These are phyloP conservation scores for Notiomystis cincta DNA, from an alignment of 2,113 vertebrate species.

Conservation along the genomic window DNA sequence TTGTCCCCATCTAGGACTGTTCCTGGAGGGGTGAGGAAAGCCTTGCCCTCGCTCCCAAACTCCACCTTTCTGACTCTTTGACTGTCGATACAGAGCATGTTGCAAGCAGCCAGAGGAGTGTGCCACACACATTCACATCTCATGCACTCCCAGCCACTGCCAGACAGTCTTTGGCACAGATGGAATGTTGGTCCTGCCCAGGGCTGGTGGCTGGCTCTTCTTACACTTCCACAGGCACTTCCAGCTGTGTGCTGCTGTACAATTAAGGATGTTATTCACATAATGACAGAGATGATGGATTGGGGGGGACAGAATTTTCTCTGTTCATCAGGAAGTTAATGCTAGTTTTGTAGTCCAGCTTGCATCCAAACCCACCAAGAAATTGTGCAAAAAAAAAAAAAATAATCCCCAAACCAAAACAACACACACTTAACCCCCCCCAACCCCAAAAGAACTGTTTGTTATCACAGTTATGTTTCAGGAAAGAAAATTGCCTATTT, in stretches of 20 bases:
- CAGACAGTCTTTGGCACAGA: background rate
- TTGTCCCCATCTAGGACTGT: background rate
- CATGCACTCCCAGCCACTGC: background rate
- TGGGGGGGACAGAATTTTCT: background rate
- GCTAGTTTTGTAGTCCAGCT: background rate
- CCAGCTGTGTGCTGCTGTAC: background rate
- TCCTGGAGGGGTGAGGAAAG: background rate
- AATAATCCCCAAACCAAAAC: background rate
- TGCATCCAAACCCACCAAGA: background rate
- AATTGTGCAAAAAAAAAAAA: background rate
- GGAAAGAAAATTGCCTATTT: background rate
- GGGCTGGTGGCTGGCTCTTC: background rate
- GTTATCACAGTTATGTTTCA: background rate
- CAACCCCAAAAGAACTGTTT: background rate
- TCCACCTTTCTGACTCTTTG: background rate
- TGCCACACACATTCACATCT: background rate
- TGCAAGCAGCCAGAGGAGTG: background rate
- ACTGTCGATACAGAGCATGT: background rate
- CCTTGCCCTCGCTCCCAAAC: background rate
- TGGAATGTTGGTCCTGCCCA: background rate
- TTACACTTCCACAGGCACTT: background rate
- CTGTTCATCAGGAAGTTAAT: background rate
- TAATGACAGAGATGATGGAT: background rate
- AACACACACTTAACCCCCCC: background rate
- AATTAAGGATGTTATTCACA: background rate